Evolutionary conservation across 2,797 vertebrate genomes (phyloP), one percentile per base, ranked within the genome.

Genomic region (Lutra lutra): DNA sequence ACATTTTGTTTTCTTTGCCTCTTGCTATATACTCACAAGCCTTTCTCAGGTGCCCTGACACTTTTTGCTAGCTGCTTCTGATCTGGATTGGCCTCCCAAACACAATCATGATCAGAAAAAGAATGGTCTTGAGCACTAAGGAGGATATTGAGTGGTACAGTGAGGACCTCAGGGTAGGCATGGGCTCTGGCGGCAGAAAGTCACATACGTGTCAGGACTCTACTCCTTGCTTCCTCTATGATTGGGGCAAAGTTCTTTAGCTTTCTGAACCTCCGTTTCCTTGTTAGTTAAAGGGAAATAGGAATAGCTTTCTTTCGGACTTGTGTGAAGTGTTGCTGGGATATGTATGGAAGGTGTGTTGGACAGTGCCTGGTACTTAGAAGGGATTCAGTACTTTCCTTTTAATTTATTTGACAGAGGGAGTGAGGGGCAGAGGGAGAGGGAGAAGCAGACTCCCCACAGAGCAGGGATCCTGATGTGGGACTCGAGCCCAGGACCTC

Each of bases 191-290:
- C 12, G 20, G 72, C 23, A 82, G 56, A 25, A 40, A 18, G 66
- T 56, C 46, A 56, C 12, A 1, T n/a, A 86, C 32, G 56, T 20
- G 51, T 93, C 5, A 2, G 75, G n/a, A 51, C 40, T 80, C 43
- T 40, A 0, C 51, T 68, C 29, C 51, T 87, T 51, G 85, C n/a
- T 56, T 35, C 23, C 51, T 84, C 18, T 91, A 72, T 46, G 89
- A 56, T 54, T 29, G 70, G 40, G 70, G 40, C 58, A 62, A 62
- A 48, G 40, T 46, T 89, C 38, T 64, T 95, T 29, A 82, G 86
- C 35, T 91, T 48, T 94, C 38, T 93, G 83, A 27, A 54, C n/a
- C 73, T 93, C 62, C 23, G 5, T 79, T 77, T 93, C 68, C 85
- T 83, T 32, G 25, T 64, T 62, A 23, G 68, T 78, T 60, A 66